Percentiles rank a stretch among this genome's conserved stretches.
Evolutionary conservation across 2,797 vertebrate species (phyloP).

Genomic region (Megalops cyprinoides): DNA sequence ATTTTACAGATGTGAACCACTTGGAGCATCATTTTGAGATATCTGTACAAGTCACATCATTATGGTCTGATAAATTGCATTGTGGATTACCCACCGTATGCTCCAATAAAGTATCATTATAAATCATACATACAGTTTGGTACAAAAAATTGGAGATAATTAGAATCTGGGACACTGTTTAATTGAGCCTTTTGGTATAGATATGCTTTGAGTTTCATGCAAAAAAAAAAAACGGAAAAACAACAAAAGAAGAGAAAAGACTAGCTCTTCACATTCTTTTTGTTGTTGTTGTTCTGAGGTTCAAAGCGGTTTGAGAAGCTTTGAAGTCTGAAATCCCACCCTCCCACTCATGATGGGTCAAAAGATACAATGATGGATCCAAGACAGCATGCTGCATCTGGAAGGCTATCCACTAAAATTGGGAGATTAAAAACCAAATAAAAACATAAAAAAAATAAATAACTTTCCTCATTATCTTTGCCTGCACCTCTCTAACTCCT

Average conservation of each 20-base stretch:
- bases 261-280: background rate
- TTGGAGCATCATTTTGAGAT: too few relatives aligned
- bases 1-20: too few relatives aligned
- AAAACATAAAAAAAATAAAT: too few relatives aligned
- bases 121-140: too few relatives aligned
- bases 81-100: too few relatives aligned
- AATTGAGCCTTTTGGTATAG: too few relatives aligned
- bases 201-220: constrained; percentile 7
- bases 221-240: background rate
- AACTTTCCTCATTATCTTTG: background rate
- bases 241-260: background rate
- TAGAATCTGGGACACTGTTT: too few relatives aligned
- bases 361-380: background rate
- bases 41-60: too few relatives aligned
- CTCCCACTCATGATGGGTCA: background rate
- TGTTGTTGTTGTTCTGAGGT: background rate
- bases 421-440: background rate
- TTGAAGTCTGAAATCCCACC: background rate
- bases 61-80: too few relatives aligned
- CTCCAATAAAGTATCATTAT: too few relatives aligned
- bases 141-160: too few relatives aligned
- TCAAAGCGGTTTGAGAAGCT: background rate
- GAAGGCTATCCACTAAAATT: background rate
- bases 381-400: background rate
- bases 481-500: background rate